phyloP scores from a whole-genome alignment of 2,797 vertebrate genomes.

The Chiloscyllium punctatum region DNA sequence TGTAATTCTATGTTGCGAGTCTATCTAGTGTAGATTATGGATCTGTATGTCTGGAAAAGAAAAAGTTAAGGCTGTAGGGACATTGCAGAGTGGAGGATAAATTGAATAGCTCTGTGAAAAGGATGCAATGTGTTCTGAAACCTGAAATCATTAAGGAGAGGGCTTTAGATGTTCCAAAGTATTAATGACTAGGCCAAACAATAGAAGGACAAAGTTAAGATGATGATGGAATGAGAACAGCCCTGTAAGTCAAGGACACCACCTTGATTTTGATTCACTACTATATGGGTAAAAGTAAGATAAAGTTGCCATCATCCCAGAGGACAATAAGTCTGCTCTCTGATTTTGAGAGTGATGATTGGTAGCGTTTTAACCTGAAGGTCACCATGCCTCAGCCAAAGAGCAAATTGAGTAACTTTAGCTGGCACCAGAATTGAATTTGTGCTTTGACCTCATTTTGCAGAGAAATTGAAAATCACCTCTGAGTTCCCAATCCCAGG shows the following conservation, averaged over 20 bases:
- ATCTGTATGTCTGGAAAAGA: background rate
- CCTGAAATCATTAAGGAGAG: background rate
- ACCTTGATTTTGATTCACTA: background rate
- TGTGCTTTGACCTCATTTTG: too few relatives aligned
- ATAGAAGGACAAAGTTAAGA: background rate
- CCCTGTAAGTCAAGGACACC: background rate
- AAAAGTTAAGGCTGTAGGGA: background rate
- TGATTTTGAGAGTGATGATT: too few relatives aligned
- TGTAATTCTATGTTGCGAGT: too few relatives aligned
- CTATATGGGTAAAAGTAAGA: background rate
- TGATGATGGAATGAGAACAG: background rate
- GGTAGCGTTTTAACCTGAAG: too few relatives aligned
- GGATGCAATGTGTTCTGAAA: background rate
- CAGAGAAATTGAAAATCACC: too few relatives aligned
- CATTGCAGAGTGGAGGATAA: background rate
- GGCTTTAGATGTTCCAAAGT: background rate
- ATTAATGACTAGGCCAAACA: background rate
- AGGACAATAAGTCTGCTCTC: too few relatives aligned
- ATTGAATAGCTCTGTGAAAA: background rate
- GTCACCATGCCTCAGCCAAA: too few relatives aligned
- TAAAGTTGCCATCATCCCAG: background rate
- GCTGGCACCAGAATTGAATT: too few relatives aligned
- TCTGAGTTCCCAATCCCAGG: background rate
- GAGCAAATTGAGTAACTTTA: too few relatives aligned
- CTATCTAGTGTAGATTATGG: too few relatives aligned